Evolutionary conservation across 2,113 vertebrate species (phyloP), one percentile per base, ranked within the genome.

Genomic region (Silurus meridionalis): DNA sequence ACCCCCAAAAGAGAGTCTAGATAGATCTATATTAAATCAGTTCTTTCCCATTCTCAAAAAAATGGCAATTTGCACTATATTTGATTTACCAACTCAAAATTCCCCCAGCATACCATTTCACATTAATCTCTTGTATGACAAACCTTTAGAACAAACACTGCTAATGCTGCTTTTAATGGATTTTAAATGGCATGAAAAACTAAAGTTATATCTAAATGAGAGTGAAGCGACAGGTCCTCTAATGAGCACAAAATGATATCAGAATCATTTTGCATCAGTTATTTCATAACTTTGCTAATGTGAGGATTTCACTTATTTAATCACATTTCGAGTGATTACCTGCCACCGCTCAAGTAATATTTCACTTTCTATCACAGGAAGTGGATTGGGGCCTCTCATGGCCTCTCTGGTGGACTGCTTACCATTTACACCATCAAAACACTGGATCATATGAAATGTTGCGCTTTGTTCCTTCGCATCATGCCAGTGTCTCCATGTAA

Each of bases 51-150:
- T 67, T 86, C 85, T 75, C 74, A 72, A 85, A 72, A 85, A 83
- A 72, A 66, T 69, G 87, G 87, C 89, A 91, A 71, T 28, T 48
- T 9, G 74, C 89, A 83, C 74, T 85, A 72, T 71, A 72, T 57
- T 83, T 85, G 66, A 23, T 71, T 55, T 91, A 89, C 69, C 37
- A 69, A 37, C 46, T 23, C 46, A 77, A 90, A 88, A 91, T 83
- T 91, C 89, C 86, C 37, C 86, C 60, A 84, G 86, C 87, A 90
- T 53, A 86, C 88, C 89, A 91, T 92, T 83, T 92, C 90, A 91
- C 88, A 94, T 93, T 92, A 28, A 93, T 92, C 64, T 75, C 57
- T 66, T 69, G 72, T 83, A 88, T 89, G 89, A 91, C 86, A 91
- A 91, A 93, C 93, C 79, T 85, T 88, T 88, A 87, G 78, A 72